phyloP scores from a whole-genome alignment of 2,113 vertebrate species.

The Macrotus californicus region DNA sequence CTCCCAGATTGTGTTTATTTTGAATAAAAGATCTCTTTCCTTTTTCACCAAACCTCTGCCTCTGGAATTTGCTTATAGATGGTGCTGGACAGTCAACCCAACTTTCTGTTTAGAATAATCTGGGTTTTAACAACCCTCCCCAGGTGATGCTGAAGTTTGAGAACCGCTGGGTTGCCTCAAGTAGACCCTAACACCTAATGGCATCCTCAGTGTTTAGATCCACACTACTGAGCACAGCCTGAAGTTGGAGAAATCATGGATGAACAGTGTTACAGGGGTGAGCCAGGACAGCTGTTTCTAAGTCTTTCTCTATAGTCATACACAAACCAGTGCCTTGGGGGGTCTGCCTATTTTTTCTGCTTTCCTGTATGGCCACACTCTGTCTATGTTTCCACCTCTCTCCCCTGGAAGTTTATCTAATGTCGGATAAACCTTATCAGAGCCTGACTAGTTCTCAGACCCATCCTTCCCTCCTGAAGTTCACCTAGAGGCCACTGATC shows the following conservation, averaged over 20 bases:
- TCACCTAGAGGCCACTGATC: background rate
- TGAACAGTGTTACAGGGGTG: fast-evolving
- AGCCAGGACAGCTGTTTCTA: background rate
- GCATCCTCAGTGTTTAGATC: background rate
- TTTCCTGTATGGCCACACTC: background rate
- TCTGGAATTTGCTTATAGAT: no score
- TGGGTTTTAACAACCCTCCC: background rate
- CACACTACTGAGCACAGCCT: background rate
- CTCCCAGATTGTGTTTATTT: no score
- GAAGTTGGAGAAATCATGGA: background rate
- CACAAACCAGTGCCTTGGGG: background rate
- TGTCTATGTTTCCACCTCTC: background rate
- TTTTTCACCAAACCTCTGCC: no score
- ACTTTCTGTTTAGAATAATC: no score
- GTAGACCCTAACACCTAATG: background rate
- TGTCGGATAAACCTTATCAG: background rate
- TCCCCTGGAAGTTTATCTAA: background rate
- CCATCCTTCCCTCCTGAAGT: background rate
- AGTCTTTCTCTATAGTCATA: background rate
- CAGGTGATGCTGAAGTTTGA: background rate
- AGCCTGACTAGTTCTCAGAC: background rate
- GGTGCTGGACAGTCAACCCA: no score
- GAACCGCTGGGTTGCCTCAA: background rate
- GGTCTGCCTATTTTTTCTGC: background rate
- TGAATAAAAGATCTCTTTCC: no score